These are phyloP conservation scores for Philopotamus ludificatus DNA, from an alignment of 1,140 invertebrate species.

Conservation along the genomic window DNA sequence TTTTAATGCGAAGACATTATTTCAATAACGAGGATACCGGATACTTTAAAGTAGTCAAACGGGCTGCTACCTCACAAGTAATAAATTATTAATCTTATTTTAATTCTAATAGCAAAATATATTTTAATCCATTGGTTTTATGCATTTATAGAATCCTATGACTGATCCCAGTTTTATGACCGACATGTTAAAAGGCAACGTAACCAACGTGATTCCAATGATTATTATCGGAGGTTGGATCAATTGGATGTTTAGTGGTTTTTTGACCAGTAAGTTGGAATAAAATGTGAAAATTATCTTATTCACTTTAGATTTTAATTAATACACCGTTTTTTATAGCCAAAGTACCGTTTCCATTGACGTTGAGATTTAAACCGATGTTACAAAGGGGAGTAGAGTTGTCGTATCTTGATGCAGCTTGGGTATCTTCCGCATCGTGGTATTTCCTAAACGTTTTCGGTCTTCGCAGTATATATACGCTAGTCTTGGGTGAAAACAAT, in stretches of 20 bases:
- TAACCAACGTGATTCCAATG: slow-evolving; percentile 98
- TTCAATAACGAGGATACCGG: slow-evolving; percentile 95
- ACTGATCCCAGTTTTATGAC: slow-evolving; percentile 98
- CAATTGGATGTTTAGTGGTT: slow-evolving; percentile 99
- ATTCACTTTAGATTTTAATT: background rate
- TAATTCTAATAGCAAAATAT: too few species aligned
- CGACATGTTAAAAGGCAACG: slow-evolving; percentile 98
- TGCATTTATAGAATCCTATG: slow-evolving; percentile 79
- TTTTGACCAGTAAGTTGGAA: slow-evolving; percentile 83
- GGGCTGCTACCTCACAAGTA: slow-evolving; percentile 70
- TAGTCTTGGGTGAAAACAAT: slow-evolving; percentile 98
- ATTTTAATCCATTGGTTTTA: background rate
- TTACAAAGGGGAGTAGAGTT: slow-evolving; percentile 97
- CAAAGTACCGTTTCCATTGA: slow-evolving; percentile 98
- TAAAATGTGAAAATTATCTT: slow-evolving; percentile 5
- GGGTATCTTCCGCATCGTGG: slow-evolving; percentile 99
- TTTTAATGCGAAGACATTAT: slow-evolving; percentile 89
- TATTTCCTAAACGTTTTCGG: slow-evolving; percentile 99
- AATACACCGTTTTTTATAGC: slow-evolving; percentile 56
- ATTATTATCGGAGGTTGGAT: slow-evolving; percentile 99
- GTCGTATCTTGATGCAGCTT: slow-evolving; percentile 92
- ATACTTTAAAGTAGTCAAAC: slow-evolving; percentile 89
- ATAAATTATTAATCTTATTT: too few species aligned
- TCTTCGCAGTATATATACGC: slow-evolving; percentile 93
- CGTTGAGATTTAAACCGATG: slow-evolving; percentile 98